Evolutionary conservation across 2,113 vertebrate genomes (phyloP).

Genomic region (Alces alces): DNA sequence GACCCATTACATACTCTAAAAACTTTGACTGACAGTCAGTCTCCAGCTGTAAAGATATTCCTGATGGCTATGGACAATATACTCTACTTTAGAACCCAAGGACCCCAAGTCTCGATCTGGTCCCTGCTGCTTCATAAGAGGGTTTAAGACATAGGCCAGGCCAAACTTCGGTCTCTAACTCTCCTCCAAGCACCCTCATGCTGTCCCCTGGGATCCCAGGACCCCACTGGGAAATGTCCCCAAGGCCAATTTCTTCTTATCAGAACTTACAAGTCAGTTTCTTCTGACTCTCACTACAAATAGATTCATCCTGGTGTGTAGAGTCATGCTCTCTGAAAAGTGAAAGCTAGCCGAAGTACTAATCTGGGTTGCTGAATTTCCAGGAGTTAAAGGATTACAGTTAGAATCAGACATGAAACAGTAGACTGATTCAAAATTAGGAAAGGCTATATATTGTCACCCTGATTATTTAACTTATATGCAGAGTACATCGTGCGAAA

Average conservation of each 20-base stretch:
- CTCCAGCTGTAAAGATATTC: background rate
- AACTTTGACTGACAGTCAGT: background rate
- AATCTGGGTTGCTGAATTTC: background rate
- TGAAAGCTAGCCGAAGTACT: background rate
- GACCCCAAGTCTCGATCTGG: background rate
- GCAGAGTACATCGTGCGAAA: accelerated
- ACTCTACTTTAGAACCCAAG: background rate
- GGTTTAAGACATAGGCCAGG: background rate
- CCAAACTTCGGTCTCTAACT: background rate
- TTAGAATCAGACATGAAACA: background rate
- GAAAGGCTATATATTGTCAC: background rate
- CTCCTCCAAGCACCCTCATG: background rate
- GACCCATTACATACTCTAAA: background rate
- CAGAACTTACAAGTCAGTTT: background rate
- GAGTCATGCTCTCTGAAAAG: background rate
- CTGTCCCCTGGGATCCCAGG: background rate
- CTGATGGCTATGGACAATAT: background rate
- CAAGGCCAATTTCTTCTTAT: background rate
- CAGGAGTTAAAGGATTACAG: background rate
- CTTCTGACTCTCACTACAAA: background rate
- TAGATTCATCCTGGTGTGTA: background rate
- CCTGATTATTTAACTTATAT: background rate
- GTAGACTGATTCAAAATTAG: background rate
- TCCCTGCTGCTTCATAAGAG: background rate
- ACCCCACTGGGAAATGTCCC: background rate